Conservation (phyloP, 2,888 invertebrate genomes). For the Phengaris alcon region DNA sequence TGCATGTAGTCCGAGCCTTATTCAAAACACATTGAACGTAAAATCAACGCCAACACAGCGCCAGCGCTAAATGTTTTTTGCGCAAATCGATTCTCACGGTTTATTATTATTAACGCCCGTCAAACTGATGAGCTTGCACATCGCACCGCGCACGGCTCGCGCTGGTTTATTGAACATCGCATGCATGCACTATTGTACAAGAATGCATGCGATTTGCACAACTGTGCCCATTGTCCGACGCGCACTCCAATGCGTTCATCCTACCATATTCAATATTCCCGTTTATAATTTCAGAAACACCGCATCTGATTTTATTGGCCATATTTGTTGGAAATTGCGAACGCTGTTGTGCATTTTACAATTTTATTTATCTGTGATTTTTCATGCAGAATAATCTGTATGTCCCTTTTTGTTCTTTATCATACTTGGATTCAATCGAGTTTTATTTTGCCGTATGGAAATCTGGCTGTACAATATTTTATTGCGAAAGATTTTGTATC, state of each 20-base stretch:
- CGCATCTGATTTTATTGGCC: slow-evolving; percentile 41
- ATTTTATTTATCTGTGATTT: slow-evolving; percentile 39
- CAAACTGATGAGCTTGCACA: slow-evolving; percentile 15
- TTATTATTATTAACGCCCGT: slow-evolving; percentile 21
- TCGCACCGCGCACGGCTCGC: slow-evolving; percentile 22
- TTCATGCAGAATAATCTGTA: slow-evolving; percentile 33
- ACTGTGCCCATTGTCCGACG: slow-evolving; percentile 34
- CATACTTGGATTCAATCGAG: slow-evolving; percentile 23
- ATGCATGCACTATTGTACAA: slow-evolving; percentile 33
- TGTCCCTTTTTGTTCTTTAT: slow-evolving; percentile 30
- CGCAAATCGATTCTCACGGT: slow-evolving; percentile 21
- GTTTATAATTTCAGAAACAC: slow-evolving; percentile 40
- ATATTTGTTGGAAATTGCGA: slow-evolving; percentile 41
- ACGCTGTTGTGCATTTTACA: slow-evolving; percentile 37
- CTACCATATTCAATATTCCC: slow-evolving; percentile 37
- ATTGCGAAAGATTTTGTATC: slow-evolving; percentile 12
- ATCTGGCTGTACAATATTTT: slow-evolving; percentile 13
- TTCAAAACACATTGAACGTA: background rate
- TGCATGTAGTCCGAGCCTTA: too few relatives aligned
- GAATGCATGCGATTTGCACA: slow-evolving; percentile 35
- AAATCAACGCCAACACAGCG: background rate
- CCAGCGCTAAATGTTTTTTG: background rate
- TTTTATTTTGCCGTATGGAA: slow-evolving; percentile 27
- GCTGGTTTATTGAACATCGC: slow-evolving; percentile 34
- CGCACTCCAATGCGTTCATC: slow-evolving; percentile 30